Base-by-base conservation (phyloP, 1,140 invertebrate species). In the Diabrotica undecimpunctata region DNA sequence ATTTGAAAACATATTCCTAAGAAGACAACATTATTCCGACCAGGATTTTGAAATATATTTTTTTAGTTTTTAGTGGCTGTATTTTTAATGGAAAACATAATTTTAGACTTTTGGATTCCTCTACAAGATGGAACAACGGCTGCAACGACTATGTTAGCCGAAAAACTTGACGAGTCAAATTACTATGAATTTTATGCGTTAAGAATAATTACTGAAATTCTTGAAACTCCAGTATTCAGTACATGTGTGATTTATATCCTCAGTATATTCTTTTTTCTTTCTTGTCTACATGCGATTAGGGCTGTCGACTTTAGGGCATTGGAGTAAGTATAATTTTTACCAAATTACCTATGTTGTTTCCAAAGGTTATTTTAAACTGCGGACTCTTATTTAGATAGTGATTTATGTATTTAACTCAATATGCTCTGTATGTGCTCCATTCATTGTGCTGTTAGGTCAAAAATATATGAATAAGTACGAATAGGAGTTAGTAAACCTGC, bases 31-130 rank as follows among this genome's bases (percentile, higher is more conserved):
- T n/a, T n/a, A n/a, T n/a, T n/a, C n/a, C n/a, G n/a, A n/a, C n/a
- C n/a, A n/a, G n/a, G n/a, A n/a, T n/a, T n/a, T n/a, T n/a, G n/a
- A n/a, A 13, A 50, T 55, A 12, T 62, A 36, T 50, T 62, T 14
- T 68, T 68, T 55, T 64, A 77, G 75, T 76, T 73, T 60, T 61
- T 77, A 35, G 53, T 70, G 5, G 57, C 72, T 13, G 62, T 70
- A 46, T 74, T 75, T 39, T 25, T 75, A 9, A 73, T 76, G 66
- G 74, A 77, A 66, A 62, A 72, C 54, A 66, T 74, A n/a, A 71
- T 77, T 56, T 71, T 66, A n/a, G 66, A 74, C 46, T 76, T 77
- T 41, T 77, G 76, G 76, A 72, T 74, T 63, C 76, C 76, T 6
- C 59, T 77, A 39, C 70, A 75, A 64, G 25, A 51, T 6, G 65